These are phyloP conservation scores for Elgaria multicarinata DNA, from an alignment of 2,113 vertebrate genomes.

Conservation along the genomic window DNA sequence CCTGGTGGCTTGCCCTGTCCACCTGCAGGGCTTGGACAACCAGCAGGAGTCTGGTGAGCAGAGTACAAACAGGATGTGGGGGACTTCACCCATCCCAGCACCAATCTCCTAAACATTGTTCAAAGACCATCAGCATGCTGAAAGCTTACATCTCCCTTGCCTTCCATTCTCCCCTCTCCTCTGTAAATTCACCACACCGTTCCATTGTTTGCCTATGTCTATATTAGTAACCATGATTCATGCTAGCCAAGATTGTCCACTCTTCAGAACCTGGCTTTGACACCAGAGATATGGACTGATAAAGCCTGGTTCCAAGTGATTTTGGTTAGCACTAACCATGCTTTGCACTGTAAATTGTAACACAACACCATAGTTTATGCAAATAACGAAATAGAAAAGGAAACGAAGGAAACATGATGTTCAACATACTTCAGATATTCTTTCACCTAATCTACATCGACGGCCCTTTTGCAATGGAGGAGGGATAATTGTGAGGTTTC, in stretches of 20 bases:
- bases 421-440: background rate
- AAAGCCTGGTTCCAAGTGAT: too few species aligned
- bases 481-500: too few species aligned
- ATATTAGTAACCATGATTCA: background rate
- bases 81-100: too few species aligned
- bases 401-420: background rate
- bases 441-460: too few species aligned
- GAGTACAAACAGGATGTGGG: too few species aligned
- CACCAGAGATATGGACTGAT: background rate
- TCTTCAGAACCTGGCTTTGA: background rate
- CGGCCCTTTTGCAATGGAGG: too few species aligned
- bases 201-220: background rate
- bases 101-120: background rate
- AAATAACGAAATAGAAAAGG: background rate
- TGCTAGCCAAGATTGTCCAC: background rate
- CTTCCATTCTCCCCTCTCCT: background rate
- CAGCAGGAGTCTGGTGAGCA: too few species aligned
- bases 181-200: background rate
- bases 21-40: too few species aligned
- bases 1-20: too few species aligned
- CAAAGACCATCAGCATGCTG: background rate
- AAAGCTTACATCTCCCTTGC: background rate
- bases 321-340: too few species aligned
- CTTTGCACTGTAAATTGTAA: background rate
- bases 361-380: background rate